Conservation (phyloP, 1,140 invertebrate species). For the Conus ventricosus region DNA sequence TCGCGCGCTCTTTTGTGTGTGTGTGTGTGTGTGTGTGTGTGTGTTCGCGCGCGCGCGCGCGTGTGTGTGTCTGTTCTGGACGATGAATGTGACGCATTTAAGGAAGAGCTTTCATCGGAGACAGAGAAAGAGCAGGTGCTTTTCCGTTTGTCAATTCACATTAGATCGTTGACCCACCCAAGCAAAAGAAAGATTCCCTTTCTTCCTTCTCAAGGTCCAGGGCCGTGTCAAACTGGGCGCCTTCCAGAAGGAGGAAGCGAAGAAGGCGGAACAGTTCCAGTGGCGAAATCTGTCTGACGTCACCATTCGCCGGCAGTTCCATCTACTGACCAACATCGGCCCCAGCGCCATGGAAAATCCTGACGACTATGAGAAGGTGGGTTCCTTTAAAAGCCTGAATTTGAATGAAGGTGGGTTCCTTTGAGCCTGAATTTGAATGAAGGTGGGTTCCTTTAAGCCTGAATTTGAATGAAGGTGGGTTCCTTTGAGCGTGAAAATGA, state of each 20-base stretch:
- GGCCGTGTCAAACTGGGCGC: constrained; percentile 44
- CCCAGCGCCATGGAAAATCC: constrained; percentile 78
- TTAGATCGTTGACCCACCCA: background rate
- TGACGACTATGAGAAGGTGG: constrained; percentile 56
- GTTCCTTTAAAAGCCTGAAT: background rate
- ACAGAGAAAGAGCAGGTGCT: too few relatives aligned
- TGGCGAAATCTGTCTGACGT: constrained; percentile 82
- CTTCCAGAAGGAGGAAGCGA: constrained; percentile 61
- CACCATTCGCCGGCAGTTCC: constrained; percentile 83
- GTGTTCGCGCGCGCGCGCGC: too few relatives aligned
- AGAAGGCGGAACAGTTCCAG: constrained; percentile 75
- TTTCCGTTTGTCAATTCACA: background rate
- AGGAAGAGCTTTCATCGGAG: too few relatives aligned
- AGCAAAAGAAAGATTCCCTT: too few relatives aligned
- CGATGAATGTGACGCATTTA: too few relatives aligned
- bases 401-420: background rate
- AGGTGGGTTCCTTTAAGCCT: constrained; percentile 36
- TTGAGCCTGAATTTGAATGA: background rate
- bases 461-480: constrained; percentile 52
- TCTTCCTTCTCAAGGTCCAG: constrained; percentile 35
- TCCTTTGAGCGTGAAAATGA: too few relatives aligned
- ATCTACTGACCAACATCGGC: constrained; percentile 87
- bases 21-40: too few relatives aligned
- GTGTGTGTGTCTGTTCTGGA: too few relatives aligned
- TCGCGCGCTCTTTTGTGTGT: too few relatives aligned